Base-by-base conservation (phyloP, 2,797 vertebrate genomes). In the Rhinella marina region DNA sequence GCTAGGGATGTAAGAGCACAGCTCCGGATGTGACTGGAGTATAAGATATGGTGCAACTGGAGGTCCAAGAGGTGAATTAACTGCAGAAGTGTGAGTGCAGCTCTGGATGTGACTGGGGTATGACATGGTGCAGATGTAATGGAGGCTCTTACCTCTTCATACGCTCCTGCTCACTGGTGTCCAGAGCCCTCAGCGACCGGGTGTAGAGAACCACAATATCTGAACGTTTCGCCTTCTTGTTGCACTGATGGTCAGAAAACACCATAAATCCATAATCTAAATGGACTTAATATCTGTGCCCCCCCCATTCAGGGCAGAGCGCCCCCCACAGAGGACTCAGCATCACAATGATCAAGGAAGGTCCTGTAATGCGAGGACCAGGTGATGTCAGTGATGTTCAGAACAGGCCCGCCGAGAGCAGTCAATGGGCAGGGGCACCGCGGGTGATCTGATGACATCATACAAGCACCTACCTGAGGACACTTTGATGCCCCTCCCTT, bases 201-300 rank as follows among this genome's bases (percentile, higher is more conserved):
- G 97, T 97, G 0, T 99, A 99, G 70, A 99, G 96, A 76, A 98
- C 86, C 86, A 99, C 96, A 0, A 99, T 97, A 90, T 99, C 98
- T 0, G 95, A 95, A 0, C 96, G 95, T 90, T 97, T 99, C 0
- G 97, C 97, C 84, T 97, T 98, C 94, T 97, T 99, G 91, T 99
- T 99, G 93, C 98, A 99, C 98, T 99, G 84, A 52, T 91, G 87
- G 62, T 17, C 25, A 85, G 12, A 88, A 54, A 84, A 57, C 73
- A 25, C 5, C 8, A n/a, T 23, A 5, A 29, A 75, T 72, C 27
- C 25, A 68, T 27, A 1, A 68, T 14, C 27, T 16, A 16, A 72
- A 0, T 48, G 32, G 17, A 73, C 11, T 19, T 50, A 48, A 48
- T 66, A 14, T 16, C 13, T 14, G 57, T 5, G 13, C 57, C 41